Evolutionary conservation across 2,888 invertebrate genomes (phyloP), one percentile per base, ranked within the genome.

Genomic region (Tetragnatha montana): DNA sequence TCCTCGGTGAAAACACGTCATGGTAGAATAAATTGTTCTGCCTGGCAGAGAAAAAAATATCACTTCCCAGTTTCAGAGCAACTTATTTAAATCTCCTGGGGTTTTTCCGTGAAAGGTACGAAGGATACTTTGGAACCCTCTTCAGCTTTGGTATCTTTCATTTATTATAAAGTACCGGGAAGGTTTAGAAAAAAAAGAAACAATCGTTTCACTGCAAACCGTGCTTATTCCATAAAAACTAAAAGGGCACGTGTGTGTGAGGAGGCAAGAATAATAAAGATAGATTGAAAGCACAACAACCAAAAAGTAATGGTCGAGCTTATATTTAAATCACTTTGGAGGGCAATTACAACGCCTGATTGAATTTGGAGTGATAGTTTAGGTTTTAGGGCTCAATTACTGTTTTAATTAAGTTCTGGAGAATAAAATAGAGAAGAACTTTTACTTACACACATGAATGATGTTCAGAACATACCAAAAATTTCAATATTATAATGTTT

Each of bases 11-110:
- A 71, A 82, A 82, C 82, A 74, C 51, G 82, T 82, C 82, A 82
- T 73, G 82, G 82, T 17, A 82, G 60, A 82, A 82, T 82, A 82
- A 82, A 82, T 82, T 82, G 74, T 51, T 47, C 49, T 70, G 71
- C 71, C 49, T 74, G 82, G 35, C 35, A 74, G 35, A 81, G 81
- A 60, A 82, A 60, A 35, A 81, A 81, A 74, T 60, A 74, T 74
- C 60, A 71, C 50, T 73, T 35, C 51, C 22, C 73, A 78, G 78
- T 51, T 74, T 51, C 74, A 74, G 60, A 82, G 82, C 74, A 82
- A 82, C 73, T 82, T 82, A 51, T 78, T 82, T 82, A 82, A 82
- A 82, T 82, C 82, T 51, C 74, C 8, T 35, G 74, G 82, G 82
- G 82, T 21, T 82, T 82, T 71, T 47, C 82, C 21, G 19, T 8